These are phyloP conservation scores for Alexandromys fortis DNA, from an alignment of 2,113 vertebrate genomes.

Conservation along the genomic window DNA sequence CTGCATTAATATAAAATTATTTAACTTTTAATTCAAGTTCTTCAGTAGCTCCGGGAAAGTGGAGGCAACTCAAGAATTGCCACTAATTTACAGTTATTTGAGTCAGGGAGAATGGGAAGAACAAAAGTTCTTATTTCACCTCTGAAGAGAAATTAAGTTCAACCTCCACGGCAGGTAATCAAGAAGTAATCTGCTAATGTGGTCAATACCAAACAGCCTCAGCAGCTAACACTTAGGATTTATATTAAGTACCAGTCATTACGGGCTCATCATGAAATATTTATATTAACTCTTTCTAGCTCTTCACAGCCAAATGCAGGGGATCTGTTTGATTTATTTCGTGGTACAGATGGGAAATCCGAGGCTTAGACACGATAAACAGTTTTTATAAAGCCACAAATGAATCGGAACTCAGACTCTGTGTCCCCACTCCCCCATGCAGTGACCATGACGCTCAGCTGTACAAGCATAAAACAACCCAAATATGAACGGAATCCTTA, in stretches of 20 bases:
- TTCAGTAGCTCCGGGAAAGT: slow-evolving; percentile 29
- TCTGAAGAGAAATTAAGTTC: neutral
- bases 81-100: neutral
- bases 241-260: neutral
- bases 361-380: slow-evolving; percentile 10
- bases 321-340: neutral
- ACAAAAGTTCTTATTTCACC: neutral
- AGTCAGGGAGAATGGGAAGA: neutral
- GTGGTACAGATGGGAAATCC: slow-evolving; percentile 25
- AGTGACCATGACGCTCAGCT: neutral
- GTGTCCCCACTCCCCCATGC: neutral
- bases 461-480: slow-evolving; percentile 43
- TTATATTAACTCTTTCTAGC: neutral
- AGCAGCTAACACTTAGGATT: neutral
- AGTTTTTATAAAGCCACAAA: neutral
- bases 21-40: slow-evolving; percentile 25
- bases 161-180: neutral
- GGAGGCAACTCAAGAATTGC: neutral
- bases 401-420: neutral
- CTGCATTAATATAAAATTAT: slow-evolving; percentile 5
- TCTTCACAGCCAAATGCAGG: neutral
- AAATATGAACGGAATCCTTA: slow-evolving; percentile 39
- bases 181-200: neutral
- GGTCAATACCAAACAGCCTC: neutral
- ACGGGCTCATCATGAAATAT: neutral